phyloP scores from a whole-genome alignment of 2,888 invertebrate genomes.

The Portevinia maculata region DNA sequence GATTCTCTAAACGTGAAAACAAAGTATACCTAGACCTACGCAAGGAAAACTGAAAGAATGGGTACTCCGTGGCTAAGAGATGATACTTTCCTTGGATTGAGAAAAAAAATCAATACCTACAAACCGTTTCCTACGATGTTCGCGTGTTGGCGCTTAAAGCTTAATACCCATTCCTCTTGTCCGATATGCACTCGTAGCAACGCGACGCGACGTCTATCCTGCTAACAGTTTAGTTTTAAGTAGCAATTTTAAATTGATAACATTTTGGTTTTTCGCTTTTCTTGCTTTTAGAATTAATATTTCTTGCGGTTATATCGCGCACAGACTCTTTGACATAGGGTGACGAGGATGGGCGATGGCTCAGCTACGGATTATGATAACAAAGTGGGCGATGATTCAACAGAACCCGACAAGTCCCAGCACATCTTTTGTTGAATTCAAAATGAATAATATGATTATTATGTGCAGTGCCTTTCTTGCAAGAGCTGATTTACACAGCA shows the following conservation, averaged over 20 bases:
- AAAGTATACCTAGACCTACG: slow-evolving; percentile 5
- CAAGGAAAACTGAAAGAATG: slow-evolving; percentile 39
- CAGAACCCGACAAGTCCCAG: slow-evolving; percentile 21
- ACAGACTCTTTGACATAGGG: background rate
- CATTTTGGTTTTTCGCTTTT: slow-evolving; percentile 32
- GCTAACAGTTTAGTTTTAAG: slow-evolving; percentile 63
- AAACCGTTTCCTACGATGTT: slow-evolving; percentile 60
- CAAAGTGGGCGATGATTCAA: slow-evolving; percentile 37
- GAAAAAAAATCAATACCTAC: slow-evolving; percentile 60
- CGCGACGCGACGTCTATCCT: slow-evolving; percentile 17
- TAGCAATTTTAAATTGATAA: slow-evolving; percentile 71
- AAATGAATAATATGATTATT: slow-evolving; percentile 50
- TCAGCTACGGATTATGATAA: slow-evolving; percentile 44
- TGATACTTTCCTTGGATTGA: slow-evolving; percentile 32
- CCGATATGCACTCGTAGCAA: background rate
- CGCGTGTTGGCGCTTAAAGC: slow-evolving; percentile 39
- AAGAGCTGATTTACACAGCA: slow-evolving; percentile 34
- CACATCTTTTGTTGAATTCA: background rate
- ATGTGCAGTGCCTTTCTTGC: slow-evolving; percentile 45
- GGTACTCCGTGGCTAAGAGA: slow-evolving; percentile 39
- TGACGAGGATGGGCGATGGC: background rate
- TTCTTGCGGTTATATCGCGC: slow-evolving; percentile 34
- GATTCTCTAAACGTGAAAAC: slow-evolving; percentile 13
- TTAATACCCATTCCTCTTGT: slow-evolving; percentile 22
- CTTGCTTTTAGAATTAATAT: slow-evolving; percentile 11